Evolutionary conservation across 1,140 invertebrate species (phyloP).

Genomic region (Berghia stephanieae): DNA sequence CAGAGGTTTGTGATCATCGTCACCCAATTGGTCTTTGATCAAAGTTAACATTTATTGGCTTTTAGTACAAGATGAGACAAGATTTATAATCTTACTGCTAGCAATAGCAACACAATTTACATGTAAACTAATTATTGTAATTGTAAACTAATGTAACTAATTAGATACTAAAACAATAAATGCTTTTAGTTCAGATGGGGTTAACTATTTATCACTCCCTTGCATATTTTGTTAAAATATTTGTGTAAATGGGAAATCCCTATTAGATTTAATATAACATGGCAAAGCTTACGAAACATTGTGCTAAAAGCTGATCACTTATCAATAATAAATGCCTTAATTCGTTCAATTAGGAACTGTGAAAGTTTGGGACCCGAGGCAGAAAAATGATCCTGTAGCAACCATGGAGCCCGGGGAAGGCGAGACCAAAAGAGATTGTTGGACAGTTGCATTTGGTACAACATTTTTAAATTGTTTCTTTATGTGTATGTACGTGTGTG

Average conservation of each 20-base stretch:
- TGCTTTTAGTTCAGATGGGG: no score
- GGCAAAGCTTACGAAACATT: background rate
- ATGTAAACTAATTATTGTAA: no score
- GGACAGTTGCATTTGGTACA: conserved; percentile 66
- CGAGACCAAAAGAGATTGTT: conserved; percentile 66
- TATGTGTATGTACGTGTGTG: background rate
- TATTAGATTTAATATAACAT: background rate
- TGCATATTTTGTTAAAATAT: background rate
- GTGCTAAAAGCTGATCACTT: background rate
- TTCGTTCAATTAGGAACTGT: conserved; percentile 74
- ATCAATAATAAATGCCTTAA: background rate
- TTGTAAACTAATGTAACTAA: no score
- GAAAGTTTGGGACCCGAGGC: conserved; percentile 94
- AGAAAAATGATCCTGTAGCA: conserved; percentile 83
- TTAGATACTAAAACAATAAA: no score
- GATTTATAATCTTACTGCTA: no score
- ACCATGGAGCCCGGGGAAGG: conserved; percentile 78
- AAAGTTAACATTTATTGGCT: no score
- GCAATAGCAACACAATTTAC: no score
- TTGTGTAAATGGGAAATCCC: background rate
- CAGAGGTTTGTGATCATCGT: no score
- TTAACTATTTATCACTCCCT: no score
- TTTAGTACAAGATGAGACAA: no score
- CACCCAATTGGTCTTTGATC: no score
- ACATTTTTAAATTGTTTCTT: background rate